These are phyloP conservation scores for Neotoxoptera formosana DNA, from an alignment of 1,140 invertebrate genomes.

Conservation along the genomic window DNA sequence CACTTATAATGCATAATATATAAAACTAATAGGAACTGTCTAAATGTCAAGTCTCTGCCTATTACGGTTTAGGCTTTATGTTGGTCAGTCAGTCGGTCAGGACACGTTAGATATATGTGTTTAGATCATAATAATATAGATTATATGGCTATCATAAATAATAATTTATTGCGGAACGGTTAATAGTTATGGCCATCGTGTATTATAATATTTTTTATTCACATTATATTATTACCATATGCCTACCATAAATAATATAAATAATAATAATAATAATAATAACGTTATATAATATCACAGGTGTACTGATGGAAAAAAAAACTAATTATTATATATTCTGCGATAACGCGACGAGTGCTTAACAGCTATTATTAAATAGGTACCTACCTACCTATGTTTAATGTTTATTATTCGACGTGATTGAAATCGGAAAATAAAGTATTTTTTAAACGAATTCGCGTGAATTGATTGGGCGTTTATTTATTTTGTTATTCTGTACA, in stretches of 20 bases:
- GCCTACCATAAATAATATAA: not conserved
- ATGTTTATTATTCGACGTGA: not conserved
- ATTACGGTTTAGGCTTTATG: no score
- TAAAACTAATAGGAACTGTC: no score
- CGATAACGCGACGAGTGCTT: not conserved
- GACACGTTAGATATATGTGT: no score
- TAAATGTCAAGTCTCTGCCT: no score
- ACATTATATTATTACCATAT: not conserved
- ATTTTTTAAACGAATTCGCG: not conserved
- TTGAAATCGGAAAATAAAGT: not conserved
- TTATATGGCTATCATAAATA: no score
- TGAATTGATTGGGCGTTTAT: not conserved
- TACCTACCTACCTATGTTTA: no score
- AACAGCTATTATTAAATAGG: not conserved
- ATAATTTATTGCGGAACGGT: no score
- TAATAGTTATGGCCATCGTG: no score
- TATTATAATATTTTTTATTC: no score
- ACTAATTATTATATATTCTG: not conserved
- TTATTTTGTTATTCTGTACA: not conserved
- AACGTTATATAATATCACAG: not conserved
- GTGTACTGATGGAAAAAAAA: not conserved
- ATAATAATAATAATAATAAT: not conserved
- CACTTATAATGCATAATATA: no score
- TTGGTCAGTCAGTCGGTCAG: no score
- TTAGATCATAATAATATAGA: no score